These are phyloP conservation scores for Lordiphosa andalusiaca DNA, from an alignment of 2,888 invertebrate species.

Conservation along the genomic window DNA sequence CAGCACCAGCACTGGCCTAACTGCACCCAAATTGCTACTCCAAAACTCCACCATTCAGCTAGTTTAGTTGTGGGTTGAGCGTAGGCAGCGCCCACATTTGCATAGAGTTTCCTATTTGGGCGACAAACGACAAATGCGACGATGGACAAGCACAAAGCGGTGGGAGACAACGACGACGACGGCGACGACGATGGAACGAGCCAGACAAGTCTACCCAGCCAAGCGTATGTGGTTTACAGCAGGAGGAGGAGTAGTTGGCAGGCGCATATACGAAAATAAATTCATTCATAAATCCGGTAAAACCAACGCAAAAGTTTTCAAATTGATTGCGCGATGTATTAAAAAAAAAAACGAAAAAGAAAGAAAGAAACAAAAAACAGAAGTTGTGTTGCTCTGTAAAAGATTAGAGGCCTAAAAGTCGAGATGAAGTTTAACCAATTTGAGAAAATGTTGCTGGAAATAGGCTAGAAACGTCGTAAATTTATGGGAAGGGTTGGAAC, in stretches of 20 bases:
- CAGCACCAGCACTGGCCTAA: slow-evolving; percentile 31
- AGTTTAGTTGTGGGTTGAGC: slow-evolving; percentile 67
- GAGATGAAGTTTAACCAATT: not conserved
- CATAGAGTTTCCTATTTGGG: slow-evolving; percentile 64
- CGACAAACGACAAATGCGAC: slow-evolving; percentile 70
- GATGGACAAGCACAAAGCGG: slow-evolving; percentile 31
- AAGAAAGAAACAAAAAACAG: slow-evolving; percentile 31
- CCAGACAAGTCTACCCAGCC: slow-evolving; percentile 62
- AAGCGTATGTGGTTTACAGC: slow-evolving; percentile 29
- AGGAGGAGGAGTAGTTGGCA: slow-evolving; percentile 15
- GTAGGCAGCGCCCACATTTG: slow-evolving; percentile 72
- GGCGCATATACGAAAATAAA: slow-evolving; percentile 59
- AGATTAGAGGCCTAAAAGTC: not conserved
- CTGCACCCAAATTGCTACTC: slow-evolving; percentile 35
- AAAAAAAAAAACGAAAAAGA: slow-evolving; percentile 6
- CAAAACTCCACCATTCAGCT: slow-evolving; percentile 34
- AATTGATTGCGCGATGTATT: slow-evolving; percentile 66
- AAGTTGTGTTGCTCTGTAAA: slow-evolving; percentile 7
- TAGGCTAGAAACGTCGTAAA: too few species aligned
- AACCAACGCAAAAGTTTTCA: slow-evolving; percentile 71
- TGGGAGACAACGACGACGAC: slow-evolving; percentile 28
- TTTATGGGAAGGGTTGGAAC: too few species aligned
- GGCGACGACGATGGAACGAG: slow-evolving; percentile 20
- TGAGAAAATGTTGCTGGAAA: too few species aligned
- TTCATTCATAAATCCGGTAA: slow-evolving; percentile 75